A percentile compares a stretch with the other conserved stretches of the same genome.
Conservation (phyloP, 1,140 invertebrate genomes). For the Lysiphlebus fabarum region DNA sequence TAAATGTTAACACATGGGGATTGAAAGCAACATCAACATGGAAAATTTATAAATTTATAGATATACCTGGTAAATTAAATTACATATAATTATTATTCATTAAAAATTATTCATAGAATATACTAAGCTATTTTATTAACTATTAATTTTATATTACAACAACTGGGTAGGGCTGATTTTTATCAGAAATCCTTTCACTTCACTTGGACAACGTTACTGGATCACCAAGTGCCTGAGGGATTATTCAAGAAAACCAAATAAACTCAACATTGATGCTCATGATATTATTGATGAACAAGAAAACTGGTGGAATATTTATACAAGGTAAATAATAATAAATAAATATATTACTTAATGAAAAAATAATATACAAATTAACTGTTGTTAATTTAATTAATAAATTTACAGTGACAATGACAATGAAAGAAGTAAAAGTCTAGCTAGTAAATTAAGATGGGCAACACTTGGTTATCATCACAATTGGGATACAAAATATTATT, state of each 20-base stretch:
- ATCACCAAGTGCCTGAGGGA: slow-evolving; percentile 72
- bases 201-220: slow-evolving; percentile 77
- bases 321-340: slow-evolving; percentile 28
- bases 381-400: not conserved
- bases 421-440: slow-evolving; percentile 34
- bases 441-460: slow-evolving; percentile 78
- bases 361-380: slow-evolving; percentile 23
- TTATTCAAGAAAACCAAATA: slow-evolving; percentile 74
- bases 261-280: slow-evolving; percentile 71
- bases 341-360: slow-evolving; percentile 2
- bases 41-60: slow-evolving; percentile 58
- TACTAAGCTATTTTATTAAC: no score
- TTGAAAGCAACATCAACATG: slow-evolving; percentile 57
- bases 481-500: slow-evolving; percentile 89
- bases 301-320: slow-evolving; percentile 55
- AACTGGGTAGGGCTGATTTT: slow-evolving; percentile 65
- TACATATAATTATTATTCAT: not conserved
- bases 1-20: slow-evolving; percentile 35
- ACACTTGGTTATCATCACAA: slow-evolving; percentile 94
- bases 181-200: slow-evolving; percentile 81
- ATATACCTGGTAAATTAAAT: slow-evolving; percentile 55
- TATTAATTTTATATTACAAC: not conserved
- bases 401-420: slow-evolving; percentile 30
- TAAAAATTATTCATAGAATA: not conserved
- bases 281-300: slow-evolving; percentile 46